phyloP scores from a whole-genome alignment of 2,113 vertebrate genomes.

The Lycaon pictus region DNA sequence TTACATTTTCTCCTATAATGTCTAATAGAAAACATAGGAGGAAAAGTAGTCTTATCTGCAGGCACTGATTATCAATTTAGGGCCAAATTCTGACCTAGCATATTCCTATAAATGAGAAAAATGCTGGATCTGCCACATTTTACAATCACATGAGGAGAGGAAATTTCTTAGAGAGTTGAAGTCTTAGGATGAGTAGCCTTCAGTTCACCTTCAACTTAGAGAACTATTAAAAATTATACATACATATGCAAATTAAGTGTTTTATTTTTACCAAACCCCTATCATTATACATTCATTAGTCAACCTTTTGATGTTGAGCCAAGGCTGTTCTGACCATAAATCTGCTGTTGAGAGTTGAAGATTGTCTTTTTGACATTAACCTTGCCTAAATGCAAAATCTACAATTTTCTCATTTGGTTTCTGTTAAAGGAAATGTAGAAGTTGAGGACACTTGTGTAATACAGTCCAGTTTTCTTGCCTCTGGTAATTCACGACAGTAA shows the following conservation, averaged over 20 bases:
- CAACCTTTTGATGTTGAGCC: conserved; percentile 3
- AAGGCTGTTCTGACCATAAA: not conserved
- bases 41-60: not conserved
- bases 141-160: not conserved
- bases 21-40: conserved; percentile 10
- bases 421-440: conserved; percentile 19
- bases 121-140: not conserved
- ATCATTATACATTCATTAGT: conserved; percentile 26
- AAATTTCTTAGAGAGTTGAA: conserved; percentile 28
- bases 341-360: not conserved
- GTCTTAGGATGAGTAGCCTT: not conserved
- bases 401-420: conserved; percentile 19
- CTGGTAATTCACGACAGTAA: not conserved
- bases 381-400: conserved; percentile 15
- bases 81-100: not conserved
- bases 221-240: not conserved
- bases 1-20: conserved; percentile 13
- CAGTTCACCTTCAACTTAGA: not conserved
- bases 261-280: conserved; percentile 55
- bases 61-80: conserved; percentile 4
- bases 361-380: not conserved
- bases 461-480: conserved; percentile 19
- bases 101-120: not conserved
- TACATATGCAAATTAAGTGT: not conserved
- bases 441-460: not conserved